A percentile compares a stretch with the other conserved stretches of the same genome.
Evolutionary conservation across 2,888 invertebrate species (phyloP).

Genomic region (Calliopum simillimum): DNA sequence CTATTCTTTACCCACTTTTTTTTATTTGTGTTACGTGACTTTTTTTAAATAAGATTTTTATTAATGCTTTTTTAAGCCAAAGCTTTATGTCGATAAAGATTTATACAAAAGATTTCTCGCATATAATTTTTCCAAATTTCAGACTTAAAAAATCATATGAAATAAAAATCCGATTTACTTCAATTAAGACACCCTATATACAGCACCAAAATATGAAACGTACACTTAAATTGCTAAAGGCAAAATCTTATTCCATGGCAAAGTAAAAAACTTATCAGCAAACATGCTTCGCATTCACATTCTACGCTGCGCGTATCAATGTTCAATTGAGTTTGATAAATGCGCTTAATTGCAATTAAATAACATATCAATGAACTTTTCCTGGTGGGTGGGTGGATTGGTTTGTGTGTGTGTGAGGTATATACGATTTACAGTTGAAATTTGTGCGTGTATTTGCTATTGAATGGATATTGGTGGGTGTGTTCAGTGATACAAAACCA

Average conservation of each 20-base stretch:
- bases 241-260: not conserved
- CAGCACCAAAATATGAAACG: not conserved
- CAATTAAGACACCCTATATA: not conserved
- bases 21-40: too few species aligned
- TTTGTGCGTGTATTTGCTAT: slow-evolving; percentile 22
- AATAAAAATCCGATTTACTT: too few species aligned
- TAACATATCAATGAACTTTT: slow-evolving; percentile 51
- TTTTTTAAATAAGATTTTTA: too few species aligned
- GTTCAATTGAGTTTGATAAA: slow-evolving; percentile 54
- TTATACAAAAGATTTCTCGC: too few species aligned
- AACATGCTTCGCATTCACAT: not conserved
- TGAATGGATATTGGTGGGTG: not conserved
- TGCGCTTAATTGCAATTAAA: slow-evolving; percentile 55
- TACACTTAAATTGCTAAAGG: not conserved
- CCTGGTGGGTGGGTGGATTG: slow-evolving; percentile 38
- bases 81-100: too few species aligned
- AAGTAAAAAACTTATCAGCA: slow-evolving; percentile 17
- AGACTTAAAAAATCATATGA: too few species aligned
- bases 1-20: too few species aligned
- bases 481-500: not conserved
- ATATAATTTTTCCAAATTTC: too few species aligned
- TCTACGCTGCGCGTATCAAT: slow-evolving; percentile 29
- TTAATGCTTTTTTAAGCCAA: too few species aligned
- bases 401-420: slow-evolving; percentile 34
- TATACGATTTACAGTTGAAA: slow-evolving; percentile 13